A percentile compares a stretch with the other conserved stretches of the same genome.
Evolutionary conservation across 2,797 vertebrate genomes (phyloP).

Genomic region (Avahi laniger): DNA sequence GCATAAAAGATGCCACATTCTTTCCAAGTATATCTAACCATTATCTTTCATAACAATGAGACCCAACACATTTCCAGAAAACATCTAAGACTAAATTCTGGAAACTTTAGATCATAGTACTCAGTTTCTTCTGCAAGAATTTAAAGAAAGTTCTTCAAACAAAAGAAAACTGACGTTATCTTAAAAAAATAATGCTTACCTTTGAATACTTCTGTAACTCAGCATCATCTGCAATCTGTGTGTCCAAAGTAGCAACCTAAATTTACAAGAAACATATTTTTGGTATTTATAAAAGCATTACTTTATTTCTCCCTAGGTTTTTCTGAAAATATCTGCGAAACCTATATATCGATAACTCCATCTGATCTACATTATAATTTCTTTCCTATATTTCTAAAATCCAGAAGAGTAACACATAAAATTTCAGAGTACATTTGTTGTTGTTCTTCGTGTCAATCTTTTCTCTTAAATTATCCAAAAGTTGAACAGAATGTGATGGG

Average conservation of each 20-base stretch:
- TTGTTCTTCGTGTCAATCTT: not conserved
- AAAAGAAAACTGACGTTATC: not conserved
- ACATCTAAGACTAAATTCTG: not conserved
- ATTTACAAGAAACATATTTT: conserved; percentile 38
- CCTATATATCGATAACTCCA: not conserved
- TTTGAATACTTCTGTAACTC: conserved; percentile 96
- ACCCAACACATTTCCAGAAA: not conserved
- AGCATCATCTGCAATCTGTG: conserved; percentile 91
- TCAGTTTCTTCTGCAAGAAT: not conserved
- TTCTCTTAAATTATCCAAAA: not conserved
- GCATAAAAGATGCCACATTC: not conserved
- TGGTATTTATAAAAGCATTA: conserved; percentile 22
- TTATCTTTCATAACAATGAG: not conserved
- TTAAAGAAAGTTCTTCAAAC: not conserved
- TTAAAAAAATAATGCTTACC: conserved; percentile 82
- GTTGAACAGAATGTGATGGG: not conserved
- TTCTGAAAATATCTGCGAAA: conserved; percentile 8
- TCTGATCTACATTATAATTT: not conserved
- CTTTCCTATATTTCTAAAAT: conserved; percentile 14
- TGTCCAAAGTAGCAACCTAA: conserved; percentile 93
- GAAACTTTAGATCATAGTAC: not conserved
- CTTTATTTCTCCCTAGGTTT: not conserved
- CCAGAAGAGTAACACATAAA: not conserved
- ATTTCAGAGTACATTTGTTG: not conserved
- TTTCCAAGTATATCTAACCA: not conserved